Base-by-base conservation (phyloP, 2,888 invertebrate species). In the Drosophila cracens region DNA sequence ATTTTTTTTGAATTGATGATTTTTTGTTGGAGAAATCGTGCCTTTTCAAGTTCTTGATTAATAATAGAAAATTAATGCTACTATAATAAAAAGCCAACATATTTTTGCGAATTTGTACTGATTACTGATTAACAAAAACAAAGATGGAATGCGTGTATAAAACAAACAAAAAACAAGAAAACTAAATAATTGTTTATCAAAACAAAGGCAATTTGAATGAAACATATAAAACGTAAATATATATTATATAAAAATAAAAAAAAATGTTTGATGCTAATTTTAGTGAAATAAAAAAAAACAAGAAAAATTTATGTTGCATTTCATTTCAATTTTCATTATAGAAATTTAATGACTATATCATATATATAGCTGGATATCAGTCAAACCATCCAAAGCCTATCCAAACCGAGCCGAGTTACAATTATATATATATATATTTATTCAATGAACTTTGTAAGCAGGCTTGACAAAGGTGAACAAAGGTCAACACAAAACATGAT, bases 91-190 rank as follows among this genome's bases (percentile, higher is more conserved):
- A 65, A 52, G 63, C 46, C 64, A 66, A 74, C 57, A 71, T 74
- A 74, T 76, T 75, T 79, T 83, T 78, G 80, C 89, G 79, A 90
- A 89, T 91, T 90, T 89, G 92, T 90, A 91, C 91, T 91, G 92
- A 91, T 88, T 81, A 88, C 82, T 82, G 85, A 90, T 89, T 89
- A 91, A 91, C 87, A 87, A 81, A 46, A 74, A 71, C 59, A 61
- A 73, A 58, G 40, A 68, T 40, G 38, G 66, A 71, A 54, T 58
- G 43, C 62, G 25, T 79, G 67, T 82, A 40, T 54, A 54, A 62
- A 75, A 53, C 7, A 29, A 7, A 48, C 59, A 33, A 16, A 21
- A 33, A 60, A 52, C 49, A 38, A 38, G 27, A 60, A 29, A 25
- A 43, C 53, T 57, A 57, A 74, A 74, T 65, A 60, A 69, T 60